Evolutionary conservation across 2,888 invertebrate genomes (phyloP), one percentile per base, ranked within the genome.

Genomic region (Carcina quercana): DNA sequence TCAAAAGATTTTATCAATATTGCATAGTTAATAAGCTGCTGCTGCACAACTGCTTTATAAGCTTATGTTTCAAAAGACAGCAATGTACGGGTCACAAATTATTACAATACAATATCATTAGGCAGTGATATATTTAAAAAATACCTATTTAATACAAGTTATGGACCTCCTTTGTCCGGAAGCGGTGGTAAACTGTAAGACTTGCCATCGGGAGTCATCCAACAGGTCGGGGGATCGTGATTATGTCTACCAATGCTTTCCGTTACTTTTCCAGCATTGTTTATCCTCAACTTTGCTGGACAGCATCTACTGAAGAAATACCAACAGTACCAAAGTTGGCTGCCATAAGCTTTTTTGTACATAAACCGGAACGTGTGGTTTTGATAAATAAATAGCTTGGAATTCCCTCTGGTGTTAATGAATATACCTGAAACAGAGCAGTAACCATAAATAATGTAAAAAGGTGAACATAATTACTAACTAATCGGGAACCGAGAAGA

Each of bases 301-400:
- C 83, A 83, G 42, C 83, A 82, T 34, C 82, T 52, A 28, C 79
- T 83, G 58, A 83, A 83, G 73, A 83, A 83, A 40, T 75, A 82
- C 83, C 83, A 83, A 42, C 83, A 83, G 36, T 83, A 83, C 83
- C 83, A 83, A 2, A 83, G 53, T 34, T 83, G 83, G 47, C 83
- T 83, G n/a, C 83, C 83, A 50, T 79, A 83, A 5, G 82, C 83
- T 39, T 82, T 80, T 46, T 83, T 83, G 43, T 83, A 83, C 83
- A 83, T 83, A 37, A 83, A 83, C 42, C 83, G 67, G 59, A 83
- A 83, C 46, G 83, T 83, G 43, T 83, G 83, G 46, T 83, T 83
- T 52, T 83, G 82, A 39, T 83, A 83, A 45, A 83, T 83, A 40
- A 80, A 83, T 32, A 83, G 50, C 50, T 83, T 83, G 2, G 83